A percentile compares a stretch with the other conserved stretches of the same genome.
These are phyloP conservation scores for Leucania comma DNA, from an alignment of 2,888 invertebrate genomes.

Conservation along the genomic window DNA sequence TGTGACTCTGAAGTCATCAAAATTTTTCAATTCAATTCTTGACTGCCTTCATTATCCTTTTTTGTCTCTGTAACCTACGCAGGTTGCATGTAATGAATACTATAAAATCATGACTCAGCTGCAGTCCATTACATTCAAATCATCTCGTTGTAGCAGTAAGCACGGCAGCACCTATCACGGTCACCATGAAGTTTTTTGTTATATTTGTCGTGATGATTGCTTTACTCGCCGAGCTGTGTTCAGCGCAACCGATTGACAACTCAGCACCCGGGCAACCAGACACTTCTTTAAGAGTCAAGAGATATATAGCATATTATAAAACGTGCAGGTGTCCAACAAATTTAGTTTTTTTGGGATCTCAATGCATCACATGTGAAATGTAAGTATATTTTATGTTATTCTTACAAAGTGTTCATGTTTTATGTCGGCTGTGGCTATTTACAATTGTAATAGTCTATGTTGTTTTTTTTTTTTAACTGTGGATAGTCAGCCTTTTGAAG, in stretches of 20 bases:
- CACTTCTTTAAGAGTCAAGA: neutral
- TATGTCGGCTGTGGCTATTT: neutral
- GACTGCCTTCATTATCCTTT: too few species aligned
- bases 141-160: neutral
- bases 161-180: neutral
- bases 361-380: neutral
- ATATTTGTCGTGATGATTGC: neutral
- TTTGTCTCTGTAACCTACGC: too few species aligned
- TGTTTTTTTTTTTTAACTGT: too few species aligned
- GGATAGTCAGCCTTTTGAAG: too few species aligned
- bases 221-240: neutral
- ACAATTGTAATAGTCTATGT: too few species aligned
- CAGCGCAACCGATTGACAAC: neutral
- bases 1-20: too few species aligned
- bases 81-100: neutral
- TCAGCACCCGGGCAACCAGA: neutral
- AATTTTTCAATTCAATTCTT: too few species aligned
- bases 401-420: neutral
- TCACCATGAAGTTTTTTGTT: neutral
- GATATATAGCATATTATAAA: neutral
- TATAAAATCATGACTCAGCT: neutral
- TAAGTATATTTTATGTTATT: too few species aligned
- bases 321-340: neutral
- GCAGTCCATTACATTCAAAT: neutral
- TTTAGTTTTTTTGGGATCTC: neutral